phyloP scores from a whole-genome alignment of 2,797 vertebrate species.

The Cyclura pinguis region DNA sequence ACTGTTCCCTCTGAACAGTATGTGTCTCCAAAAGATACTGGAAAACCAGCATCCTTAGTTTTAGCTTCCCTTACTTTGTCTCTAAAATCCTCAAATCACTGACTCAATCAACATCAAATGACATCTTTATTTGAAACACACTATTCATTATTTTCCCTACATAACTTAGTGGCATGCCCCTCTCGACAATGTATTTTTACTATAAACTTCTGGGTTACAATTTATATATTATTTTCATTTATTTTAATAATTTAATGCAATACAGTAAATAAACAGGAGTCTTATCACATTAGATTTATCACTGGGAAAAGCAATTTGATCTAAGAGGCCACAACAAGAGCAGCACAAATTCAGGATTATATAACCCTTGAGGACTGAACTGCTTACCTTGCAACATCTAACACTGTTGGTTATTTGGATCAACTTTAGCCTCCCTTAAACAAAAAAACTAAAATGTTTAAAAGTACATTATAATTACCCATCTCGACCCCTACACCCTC shows the following conservation, averaged over 20 bases:
- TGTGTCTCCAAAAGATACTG: not conserved
- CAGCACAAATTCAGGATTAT: not conserved
- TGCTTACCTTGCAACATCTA: not conserved
- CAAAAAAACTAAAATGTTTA: too few species aligned
- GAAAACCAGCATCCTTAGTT: not conserved
- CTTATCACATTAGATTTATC: not conserved
- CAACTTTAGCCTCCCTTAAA: not conserved
- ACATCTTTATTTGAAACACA: not conserved
- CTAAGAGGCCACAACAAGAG: not conserved
- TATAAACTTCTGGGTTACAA: not conserved
- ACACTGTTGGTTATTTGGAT: not conserved
- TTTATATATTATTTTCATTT: not conserved
- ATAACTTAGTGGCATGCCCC: not conserved
- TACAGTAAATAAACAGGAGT: not conserved
- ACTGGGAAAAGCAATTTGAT: not conserved
- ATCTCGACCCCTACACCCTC: too few species aligned
- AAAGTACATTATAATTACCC: too few species aligned
- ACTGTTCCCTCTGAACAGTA: conserved; percentile 11
- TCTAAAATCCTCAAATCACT: not conserved
- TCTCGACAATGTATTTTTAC: not conserved
- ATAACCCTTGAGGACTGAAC: too few species aligned
- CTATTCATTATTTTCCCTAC: not conserved
- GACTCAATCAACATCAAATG: not conserved
- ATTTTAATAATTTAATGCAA: not conserved
- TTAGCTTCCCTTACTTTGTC: not conserved